A percentile compares a stretch with the other conserved stretches of the same genome.
These are phyloP conservation scores for Eretmochelys imbricata DNA, from an alignment of 2,113 vertebrate species.

Conservation along the genomic window DNA sequence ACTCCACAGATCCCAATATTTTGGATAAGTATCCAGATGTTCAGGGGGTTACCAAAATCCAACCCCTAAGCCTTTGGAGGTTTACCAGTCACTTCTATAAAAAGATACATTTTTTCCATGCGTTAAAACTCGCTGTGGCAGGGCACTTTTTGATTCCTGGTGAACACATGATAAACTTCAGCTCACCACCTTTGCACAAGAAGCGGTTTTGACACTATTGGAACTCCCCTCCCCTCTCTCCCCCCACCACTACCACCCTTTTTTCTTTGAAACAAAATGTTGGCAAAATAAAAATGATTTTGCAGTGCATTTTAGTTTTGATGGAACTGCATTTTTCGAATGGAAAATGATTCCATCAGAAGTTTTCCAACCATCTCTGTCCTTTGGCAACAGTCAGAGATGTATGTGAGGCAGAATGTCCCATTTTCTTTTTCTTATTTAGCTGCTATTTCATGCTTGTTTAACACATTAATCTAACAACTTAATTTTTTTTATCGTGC, in stretches of 20 bases:
- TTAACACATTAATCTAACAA: not conserved
- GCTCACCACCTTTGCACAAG: not conserved
- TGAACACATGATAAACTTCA: not conserved
- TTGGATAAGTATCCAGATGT: not conserved
- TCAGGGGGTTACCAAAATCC: not conserved
- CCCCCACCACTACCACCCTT: too few relatives aligned
- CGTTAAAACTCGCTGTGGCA: not conserved
- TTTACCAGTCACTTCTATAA: not conserved
- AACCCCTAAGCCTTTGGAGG: not conserved
- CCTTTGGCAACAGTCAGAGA: not conserved
- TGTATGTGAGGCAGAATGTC: not conserved
- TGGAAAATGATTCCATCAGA: not conserved
- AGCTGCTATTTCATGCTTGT: not conserved
- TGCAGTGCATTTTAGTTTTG: not conserved
- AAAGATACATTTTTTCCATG: fast-evolving
- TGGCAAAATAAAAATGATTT: too few relatives aligned
- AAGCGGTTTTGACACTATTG: not conserved
- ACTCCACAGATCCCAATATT: not conserved
- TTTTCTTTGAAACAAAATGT: not conserved
- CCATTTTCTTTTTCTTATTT: not conserved
- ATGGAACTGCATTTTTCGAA: not conserved
- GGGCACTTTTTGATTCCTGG: not conserved
- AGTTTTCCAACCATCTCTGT: not conserved
- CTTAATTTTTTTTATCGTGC: not conserved
- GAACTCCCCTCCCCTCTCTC: not conserved